Conservation (phyloP, 2,113 vertebrate genomes). For the Enhydra lutris region DNA sequence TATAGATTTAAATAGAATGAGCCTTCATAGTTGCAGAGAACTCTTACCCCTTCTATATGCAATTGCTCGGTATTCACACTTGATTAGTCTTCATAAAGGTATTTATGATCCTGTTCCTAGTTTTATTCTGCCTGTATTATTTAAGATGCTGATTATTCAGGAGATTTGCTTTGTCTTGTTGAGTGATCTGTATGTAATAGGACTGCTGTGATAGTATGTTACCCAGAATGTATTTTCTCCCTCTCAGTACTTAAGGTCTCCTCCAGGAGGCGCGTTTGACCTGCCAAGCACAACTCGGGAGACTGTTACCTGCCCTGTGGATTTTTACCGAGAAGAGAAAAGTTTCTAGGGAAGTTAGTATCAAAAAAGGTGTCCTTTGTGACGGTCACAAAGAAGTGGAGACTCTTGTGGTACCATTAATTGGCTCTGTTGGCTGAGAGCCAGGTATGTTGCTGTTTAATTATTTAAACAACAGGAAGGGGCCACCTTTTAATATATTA, state of each 20-base stretch:
- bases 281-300: background rate
- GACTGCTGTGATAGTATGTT: background rate
- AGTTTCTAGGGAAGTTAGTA: background rate
- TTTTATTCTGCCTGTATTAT: background rate
- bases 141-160: background rate
- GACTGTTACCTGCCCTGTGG: background rate
- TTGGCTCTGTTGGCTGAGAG: background rate
- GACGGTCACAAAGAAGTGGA: background rate
- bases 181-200: background rate
- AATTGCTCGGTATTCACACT: background rate
- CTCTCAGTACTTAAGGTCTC: background rate
- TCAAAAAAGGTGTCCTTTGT: background rate
- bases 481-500: background rate
- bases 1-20: background rate
- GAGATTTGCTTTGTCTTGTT: background rate
- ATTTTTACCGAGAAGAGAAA: background rate
- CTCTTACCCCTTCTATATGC: background rate
- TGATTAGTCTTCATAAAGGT: background rate
- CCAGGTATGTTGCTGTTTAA: background rate
- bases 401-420: background rate
- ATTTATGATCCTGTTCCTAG: background rate
- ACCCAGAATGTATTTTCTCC: background rate
- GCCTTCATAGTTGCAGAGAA: background rate
- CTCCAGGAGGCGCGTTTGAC: background rate
- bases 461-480: background rate